A percentile compares a stretch with the other conserved stretches of the same genome.
Evolutionary conservation across 1,140 invertebrate species (phyloP).

Genomic region (Heliothis virescens): DNA sequence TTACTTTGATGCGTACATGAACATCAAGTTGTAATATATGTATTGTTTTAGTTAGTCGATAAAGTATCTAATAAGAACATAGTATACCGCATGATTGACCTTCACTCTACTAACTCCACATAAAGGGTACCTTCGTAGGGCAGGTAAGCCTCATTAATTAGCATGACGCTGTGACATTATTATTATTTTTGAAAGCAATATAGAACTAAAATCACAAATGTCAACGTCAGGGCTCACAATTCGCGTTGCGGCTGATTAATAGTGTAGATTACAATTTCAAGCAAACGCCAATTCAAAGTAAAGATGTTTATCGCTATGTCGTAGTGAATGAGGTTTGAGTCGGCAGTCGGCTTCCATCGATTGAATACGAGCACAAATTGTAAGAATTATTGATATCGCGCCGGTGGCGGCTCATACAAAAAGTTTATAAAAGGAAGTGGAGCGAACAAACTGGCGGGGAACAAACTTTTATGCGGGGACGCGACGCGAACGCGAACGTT

Average conservation of each 20-base stretch:
- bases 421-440: slow-evolving; percentile 83
- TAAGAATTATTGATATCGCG: slow-evolving; percentile 82
- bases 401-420: slow-evolving; percentile 75
- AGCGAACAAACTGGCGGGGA: slow-evolving; percentile 77
- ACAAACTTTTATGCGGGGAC: slow-evolving; percentile 81
- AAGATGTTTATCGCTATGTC: slow-evolving; percentile 47
- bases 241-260: slow-evolving; percentile 39
- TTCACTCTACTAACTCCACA: slow-evolving; percentile 20
- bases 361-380: slow-evolving; percentile 68
- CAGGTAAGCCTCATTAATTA: slow-evolving; percentile 42
- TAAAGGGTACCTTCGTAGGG: slow-evolving; percentile 18
- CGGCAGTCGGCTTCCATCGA: slow-evolving; percentile 54
- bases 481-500: slow-evolving; percentile 75
- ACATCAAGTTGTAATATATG: too few relatives aligned
- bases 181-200: slow-evolving; percentile 46
- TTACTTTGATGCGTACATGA: too few relatives aligned
- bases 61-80: too few relatives aligned
- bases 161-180: slow-evolving; percentile 43
- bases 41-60: too few relatives aligned
- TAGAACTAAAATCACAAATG: slow-evolving; percentile 33
- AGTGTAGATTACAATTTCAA: slow-evolving; percentile 41
- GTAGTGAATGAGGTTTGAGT: slow-evolving; percentile 44
- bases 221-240: slow-evolving; percentile 43
- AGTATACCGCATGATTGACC: neutral
- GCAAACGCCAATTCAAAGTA: slow-evolving; percentile 41